A percentile compares a stretch with the other conserved stretches of the same genome.
phyloP scores from a whole-genome alignment of 2,797 vertebrate genomes.

The Thamnophis elegans region DNA sequence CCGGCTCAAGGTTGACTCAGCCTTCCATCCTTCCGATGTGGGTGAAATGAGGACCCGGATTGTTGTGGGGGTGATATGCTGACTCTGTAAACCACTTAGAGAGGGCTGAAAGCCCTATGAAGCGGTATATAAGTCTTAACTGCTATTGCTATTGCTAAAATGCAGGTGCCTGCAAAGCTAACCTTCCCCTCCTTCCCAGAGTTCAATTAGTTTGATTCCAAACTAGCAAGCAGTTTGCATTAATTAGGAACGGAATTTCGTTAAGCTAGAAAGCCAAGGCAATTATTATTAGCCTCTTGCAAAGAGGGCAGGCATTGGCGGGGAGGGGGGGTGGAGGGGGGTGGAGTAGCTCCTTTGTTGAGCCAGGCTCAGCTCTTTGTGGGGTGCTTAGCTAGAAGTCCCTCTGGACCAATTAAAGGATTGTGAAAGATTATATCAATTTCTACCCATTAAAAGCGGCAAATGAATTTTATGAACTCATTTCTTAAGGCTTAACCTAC shows the following conservation, averaged over 20 bases:
- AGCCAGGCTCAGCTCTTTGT: background rate
- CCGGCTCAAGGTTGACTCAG: too few relatives aligned
- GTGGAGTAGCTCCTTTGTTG: background rate
- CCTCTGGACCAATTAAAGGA: background rate
- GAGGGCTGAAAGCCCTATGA: too few relatives aligned
- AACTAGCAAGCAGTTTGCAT: background rate
- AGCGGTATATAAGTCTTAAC: too few relatives aligned
- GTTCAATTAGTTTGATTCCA: slow-evolving; percentile 18
- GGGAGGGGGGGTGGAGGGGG: fast-evolving
- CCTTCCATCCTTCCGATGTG: too few relatives aligned
- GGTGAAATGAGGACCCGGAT: too few relatives aligned
- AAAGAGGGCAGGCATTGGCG: background rate
- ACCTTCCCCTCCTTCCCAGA: slow-evolving; percentile 9
- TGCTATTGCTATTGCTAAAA: too few relatives aligned
- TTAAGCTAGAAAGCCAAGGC: background rate
- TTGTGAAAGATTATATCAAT: background rate
- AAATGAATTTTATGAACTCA: background rate
- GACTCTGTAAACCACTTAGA: too few relatives aligned
- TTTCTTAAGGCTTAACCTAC: background rate
- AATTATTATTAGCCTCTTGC: background rate
- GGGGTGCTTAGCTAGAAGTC: background rate
- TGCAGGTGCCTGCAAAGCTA: background rate
- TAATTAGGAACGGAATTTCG: background rate
- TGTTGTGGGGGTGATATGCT: too few relatives aligned
- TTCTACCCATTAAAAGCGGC: background rate